Evolutionary conservation across 2,113 vertebrate species (phyloP), one percentile per base, ranked within the genome.

Genomic region (Neodon shergylaensis): DNA sequence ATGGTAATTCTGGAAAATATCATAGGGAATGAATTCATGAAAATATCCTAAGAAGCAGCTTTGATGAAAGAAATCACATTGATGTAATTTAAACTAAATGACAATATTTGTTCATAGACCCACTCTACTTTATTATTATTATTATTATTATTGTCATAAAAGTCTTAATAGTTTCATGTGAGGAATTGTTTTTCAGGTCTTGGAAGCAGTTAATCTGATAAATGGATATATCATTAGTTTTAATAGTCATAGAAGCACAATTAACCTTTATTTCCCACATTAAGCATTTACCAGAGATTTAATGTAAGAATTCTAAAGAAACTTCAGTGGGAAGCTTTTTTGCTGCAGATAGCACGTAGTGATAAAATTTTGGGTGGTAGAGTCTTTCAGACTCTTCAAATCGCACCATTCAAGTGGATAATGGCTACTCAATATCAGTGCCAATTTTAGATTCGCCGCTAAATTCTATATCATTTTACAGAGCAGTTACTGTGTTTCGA

Each of bases 401-500:
- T 74, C 19, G 61, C 2, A 36, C 31, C 42, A 44, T 13, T 36
- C 12, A 63, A 66, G 26, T 81, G 22, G 44, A 88, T 10, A 17
- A 82, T 70, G 22, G 44, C 33, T 82, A 88, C 26, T 90, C 44
- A 52, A n/a, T 65, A 68, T 58, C 52, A 42, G 0, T 36, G 39
- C 68, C 33, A 42, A 4, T 92, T 88, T 88, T 79, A 82, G 61
- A 58, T 39, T 22, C 24, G 63, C 7, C 68, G 76, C 65, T 96
- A 74, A 91, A 58, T 93, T 97, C 87, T 77, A 73, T 79, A 24
- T 97, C 52, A 94, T 91, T 97, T 98, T 93, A 83, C 94, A 99
- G 99, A 98, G 96, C 94, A 93, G 97, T 99, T 94, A 98, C 98
- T 68, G 98, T 99, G 94, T 99, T 99, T 98, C 98, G 98, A 74